These are phyloP conservation scores for Cryptomyrus ogoouensis DNA, from an alignment of 2,113 vertebrate genomes.

Conservation along the genomic window DNA sequence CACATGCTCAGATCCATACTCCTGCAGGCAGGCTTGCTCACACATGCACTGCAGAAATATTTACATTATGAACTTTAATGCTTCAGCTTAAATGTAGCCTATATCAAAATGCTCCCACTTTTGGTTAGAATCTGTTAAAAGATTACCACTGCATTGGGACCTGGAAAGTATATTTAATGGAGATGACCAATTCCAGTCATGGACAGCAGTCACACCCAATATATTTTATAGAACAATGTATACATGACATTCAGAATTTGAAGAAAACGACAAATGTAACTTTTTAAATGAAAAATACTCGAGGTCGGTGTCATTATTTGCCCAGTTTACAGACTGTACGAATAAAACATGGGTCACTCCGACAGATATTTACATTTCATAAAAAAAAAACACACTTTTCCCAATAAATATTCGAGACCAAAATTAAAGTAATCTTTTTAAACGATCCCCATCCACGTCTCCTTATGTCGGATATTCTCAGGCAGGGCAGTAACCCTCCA, in stretches of 20 bases:
- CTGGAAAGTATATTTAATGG: background rate
- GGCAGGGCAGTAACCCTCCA: background rate
- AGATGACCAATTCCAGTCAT: background rate
- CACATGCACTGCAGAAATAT: background rate
- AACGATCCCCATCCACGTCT: background rate
- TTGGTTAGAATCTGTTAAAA: background rate
- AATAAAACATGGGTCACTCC: background rate
- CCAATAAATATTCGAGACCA: background rate
- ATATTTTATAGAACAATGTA: background rate
- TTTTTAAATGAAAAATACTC: background rate
- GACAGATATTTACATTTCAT: background rate
- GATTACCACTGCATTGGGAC: background rate
- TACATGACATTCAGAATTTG: background rate
- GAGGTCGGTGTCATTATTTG: background rate
- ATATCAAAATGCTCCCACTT: background rate
- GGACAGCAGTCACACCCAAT: background rate
- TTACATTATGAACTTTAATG: background rate
- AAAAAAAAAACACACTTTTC: background rate
- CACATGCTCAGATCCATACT: background rate
- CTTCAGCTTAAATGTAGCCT: background rate
- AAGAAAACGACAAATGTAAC: background rate
- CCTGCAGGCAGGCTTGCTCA: background rate
- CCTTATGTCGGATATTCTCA: background rate
- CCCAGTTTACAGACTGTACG: background rate
- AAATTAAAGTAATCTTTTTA: background rate